Base-by-base conservation (phyloP, 2,113 vertebrate genomes). In the Lepisosteus osseus region DNA sequence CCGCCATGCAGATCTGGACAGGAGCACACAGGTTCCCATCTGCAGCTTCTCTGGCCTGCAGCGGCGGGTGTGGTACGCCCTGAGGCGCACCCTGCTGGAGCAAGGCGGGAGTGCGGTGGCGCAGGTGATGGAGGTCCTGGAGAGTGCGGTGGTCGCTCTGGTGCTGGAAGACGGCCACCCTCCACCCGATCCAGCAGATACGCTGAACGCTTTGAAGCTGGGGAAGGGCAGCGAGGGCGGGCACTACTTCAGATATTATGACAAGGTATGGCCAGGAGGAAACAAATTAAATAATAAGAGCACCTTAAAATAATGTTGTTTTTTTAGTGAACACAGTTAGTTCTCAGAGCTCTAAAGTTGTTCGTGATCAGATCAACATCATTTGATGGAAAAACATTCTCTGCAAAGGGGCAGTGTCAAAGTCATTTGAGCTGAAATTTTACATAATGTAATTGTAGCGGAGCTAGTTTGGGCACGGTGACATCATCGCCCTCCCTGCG, bases 71-170 rank as follows among this genome's bases (percentile, higher is more conserved):
- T 93, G 92, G 92, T 80, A 84, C 12, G 63, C 59, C 3, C 69
- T 84, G 17, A 86, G 91, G 69, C 84, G 85, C 65, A 70, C 85
- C 57, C 88, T 92, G 45, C 69, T 88, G 17, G 63, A 54, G 54
- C 65, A 71, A 67, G 87, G 84, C n/a, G 86, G 86, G 45, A 74
- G 65, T 0, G 76, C 83, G 7, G 83, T 82, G 2, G 74, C 70
- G 41, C 88, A 29, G 44, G 11, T 89, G 0, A 82, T 93, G 1
- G 73, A 57, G 59, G n/a, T 88, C 61, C 91, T 92, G 89, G 92
- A 93, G 81, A 90, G 88, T 7, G 86, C 91, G 1, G 76, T 92
- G 62, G 65, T 93, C 44, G 78, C 84, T 0, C 74, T 93, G 5
- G 83, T 84, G 55, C 79, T 93, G 63, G 92, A 93, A 44, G 89